A percentile compares a stretch with the other conserved stretches of the same genome.
phyloP scores from a whole-genome alignment of 2,888 invertebrate genomes.

The Spilosoma lubricipeda region DNA sequence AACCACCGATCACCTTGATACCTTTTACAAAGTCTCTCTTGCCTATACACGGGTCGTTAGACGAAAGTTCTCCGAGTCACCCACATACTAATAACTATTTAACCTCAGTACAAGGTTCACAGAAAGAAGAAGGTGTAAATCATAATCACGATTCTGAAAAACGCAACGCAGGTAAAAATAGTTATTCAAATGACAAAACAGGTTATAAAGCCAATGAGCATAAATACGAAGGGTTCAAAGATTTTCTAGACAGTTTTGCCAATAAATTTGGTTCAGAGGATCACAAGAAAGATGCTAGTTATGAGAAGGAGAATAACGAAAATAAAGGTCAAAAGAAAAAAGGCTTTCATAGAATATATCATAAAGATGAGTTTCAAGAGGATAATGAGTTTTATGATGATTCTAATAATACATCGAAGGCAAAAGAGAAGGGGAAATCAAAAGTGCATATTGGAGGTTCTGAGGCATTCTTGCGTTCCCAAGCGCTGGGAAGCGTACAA shows the following conservation, averaged over 20 bases:
- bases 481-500: constrained; percentile 58
- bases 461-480: constrained; percentile 62
- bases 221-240: constrained; percentile 65
- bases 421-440: constrained; percentile 63
- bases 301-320: constrained; percentile 58
- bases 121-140: constrained; percentile 49
- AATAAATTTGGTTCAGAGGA: constrained; percentile 74
- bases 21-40: background rate
- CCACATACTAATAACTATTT: background rate
- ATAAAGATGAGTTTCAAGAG: constrained; percentile 79
- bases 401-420: constrained; percentile 61
- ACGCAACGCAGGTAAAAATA: constrained; percentile 52
- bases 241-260: constrained; percentile 71
- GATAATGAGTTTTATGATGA: constrained; percentile 78
- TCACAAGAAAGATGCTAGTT: constrained; percentile 63
- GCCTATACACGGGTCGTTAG: background rate
- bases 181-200: constrained; percentile 52
- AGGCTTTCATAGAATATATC: constrained; percentile 76
- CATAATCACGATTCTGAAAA: constrained; percentile 57
- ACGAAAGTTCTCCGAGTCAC: background rate
- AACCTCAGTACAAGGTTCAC: constrained; percentile 36
- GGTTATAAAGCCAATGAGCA: constrained; percentile 54
- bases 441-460: constrained; percentile 64
- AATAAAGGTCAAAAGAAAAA: constrained; percentile 74
- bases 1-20: background rate